Evolutionary conservation across 1,140 invertebrate genomes (phyloP).

Genomic region (Notospermus geniculatus): DNA sequence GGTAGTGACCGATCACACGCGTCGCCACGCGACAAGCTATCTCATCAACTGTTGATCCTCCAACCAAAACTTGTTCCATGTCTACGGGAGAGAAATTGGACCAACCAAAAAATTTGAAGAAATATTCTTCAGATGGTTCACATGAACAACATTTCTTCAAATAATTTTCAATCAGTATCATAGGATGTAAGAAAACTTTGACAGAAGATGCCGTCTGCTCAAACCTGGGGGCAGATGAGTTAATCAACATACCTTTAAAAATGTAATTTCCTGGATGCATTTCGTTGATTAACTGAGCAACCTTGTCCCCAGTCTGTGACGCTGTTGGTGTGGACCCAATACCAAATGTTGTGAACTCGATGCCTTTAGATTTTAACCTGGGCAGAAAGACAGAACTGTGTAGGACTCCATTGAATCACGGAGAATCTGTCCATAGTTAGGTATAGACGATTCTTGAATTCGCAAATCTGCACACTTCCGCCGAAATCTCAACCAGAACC

Average conservation of each 20-base stretch:
- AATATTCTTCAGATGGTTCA: too few species aligned
- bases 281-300: conserved; percentile 33
- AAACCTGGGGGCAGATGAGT: too few species aligned
- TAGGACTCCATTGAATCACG: too few species aligned
- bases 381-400: conserved; percentile 6
- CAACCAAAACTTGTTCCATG: conserved; percentile 36
- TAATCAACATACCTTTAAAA: conserved; percentile 53
- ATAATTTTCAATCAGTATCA: too few species aligned
- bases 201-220: too few species aligned
- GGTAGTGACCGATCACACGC: conserved; percentile 46
- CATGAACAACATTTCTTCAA: too few species aligned
- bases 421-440: too few species aligned
- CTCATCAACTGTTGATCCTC: conserved; percentile 34
- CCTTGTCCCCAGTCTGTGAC: conserved; percentile 28
- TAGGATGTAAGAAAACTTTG: too few species aligned
- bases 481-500: too few species aligned
- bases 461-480: too few species aligned
- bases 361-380: conserved; percentile 29
- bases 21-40: conserved; percentile 46
- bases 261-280: conserved; percentile 54
- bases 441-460: too few species aligned
- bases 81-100: conserved; percentile 27
- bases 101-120: background rate
- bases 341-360: conserved; percentile 29
- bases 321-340: conserved; percentile 50